Conservation (phyloP, 2,113 vertebrate species). For the Ochotona princeps region DNA sequence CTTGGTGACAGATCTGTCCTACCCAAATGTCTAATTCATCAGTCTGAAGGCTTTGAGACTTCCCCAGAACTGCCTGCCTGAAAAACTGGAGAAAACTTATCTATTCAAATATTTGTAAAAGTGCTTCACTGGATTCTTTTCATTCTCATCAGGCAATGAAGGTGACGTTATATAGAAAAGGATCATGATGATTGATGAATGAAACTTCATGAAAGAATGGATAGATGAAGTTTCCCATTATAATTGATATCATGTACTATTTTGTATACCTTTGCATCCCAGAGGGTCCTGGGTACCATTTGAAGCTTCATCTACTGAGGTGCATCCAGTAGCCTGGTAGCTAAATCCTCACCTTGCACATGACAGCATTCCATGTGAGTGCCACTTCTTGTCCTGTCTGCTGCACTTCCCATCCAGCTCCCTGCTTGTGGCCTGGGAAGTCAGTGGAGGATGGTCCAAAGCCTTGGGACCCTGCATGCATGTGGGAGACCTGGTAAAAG, state of each 20-base stretch:
- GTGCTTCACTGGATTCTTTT: constrained; percentile 64
- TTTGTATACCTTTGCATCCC: neutral
- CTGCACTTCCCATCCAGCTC: no score
- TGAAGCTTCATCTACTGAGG: neutral
- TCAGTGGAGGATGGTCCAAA: no score
- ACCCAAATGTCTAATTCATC: constrained; percentile 10
- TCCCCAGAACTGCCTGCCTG: constrained; percentile 62
- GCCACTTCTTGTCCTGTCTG: no score
- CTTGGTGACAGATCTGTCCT: neutral
- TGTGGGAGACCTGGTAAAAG: no score
- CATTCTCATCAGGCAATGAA: constrained; percentile 69
- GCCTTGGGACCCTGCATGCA: no score
- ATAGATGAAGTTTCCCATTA: neutral
- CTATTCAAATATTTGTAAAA: constrained; percentile 52
- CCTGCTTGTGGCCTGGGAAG: no score
- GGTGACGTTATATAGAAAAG: constrained; percentile 55
- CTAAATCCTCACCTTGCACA: no score
- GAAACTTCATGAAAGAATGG: neutral
- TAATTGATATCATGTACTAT: neutral
- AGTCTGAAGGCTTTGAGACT: constrained; percentile 47
- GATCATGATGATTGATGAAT: neutral
- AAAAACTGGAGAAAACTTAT: constrained; percentile 72
- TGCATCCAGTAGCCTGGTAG: neutral
- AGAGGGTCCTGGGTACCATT: neutral
- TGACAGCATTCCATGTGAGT: no score